Evolutionary conservation across 2,888 invertebrate species (phyloP), one percentile per base, ranked within the genome.

Genomic region (Plebejus melissa): DNA sequence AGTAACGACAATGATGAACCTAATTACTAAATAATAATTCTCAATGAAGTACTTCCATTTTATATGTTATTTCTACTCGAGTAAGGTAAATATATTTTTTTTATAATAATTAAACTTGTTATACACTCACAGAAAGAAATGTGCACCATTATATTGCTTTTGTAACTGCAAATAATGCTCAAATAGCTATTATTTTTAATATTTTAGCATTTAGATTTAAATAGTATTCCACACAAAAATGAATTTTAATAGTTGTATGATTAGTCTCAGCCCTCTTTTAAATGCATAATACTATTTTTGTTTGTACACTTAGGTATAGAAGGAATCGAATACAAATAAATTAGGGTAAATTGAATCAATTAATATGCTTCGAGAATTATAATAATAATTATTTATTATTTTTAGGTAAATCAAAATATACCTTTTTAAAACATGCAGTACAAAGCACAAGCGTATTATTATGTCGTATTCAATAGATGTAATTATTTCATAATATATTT

Each of bases 31-130:
- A 75, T 75, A 46, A 76, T 77, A 76, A 74, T 75, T 76, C 74
- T 76, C 75, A 76, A 60, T 54, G 57, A 74, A 75, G 74, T 79
- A 79, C 79, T 79, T 79, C 79, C 79, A 79, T 77, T 77, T 75
- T 76, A 77, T 77, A 76, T 78, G 69, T 79, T 76, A 76, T 77
- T 69, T 41, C 69, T 74, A 76, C 72, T 72, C 16, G 32, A 50
- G 54, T 72, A 32, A 72, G 72, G 28, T 72, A 32, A 13, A 72
- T 72, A 36, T 72, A 22, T 22, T 32, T 50, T 71, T 72, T 54
- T 71, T 71, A 41, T 71, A 16, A 75, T 38, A 46, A 75, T 32
- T 75, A 57, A 58, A 69, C 54, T 69, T 38, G 36, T 69, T 69
- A 57, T 38, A 69, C 38, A 69, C 69, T 46, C 57, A 75, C 54